Evolutionary conservation across 1,140 invertebrate genomes (phyloP).

Genomic region (Hestina assimilis): DNA sequence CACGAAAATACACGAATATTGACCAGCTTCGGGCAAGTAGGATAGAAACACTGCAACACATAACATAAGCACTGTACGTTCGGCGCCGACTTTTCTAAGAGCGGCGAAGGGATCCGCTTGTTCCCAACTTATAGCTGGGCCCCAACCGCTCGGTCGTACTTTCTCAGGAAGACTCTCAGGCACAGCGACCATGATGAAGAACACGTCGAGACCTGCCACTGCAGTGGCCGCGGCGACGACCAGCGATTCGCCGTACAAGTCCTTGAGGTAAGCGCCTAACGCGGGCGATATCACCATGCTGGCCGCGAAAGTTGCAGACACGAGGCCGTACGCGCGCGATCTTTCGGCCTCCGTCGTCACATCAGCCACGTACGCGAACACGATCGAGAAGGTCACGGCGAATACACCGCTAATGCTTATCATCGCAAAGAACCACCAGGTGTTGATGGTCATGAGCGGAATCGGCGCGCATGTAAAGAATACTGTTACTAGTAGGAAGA

Average conservation of each 20-base stretch:
- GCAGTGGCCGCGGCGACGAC: constrained; percentile 98
- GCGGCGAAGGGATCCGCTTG: constrained; percentile 98
- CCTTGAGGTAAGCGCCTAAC: constrained; percentile 95
- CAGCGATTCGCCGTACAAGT: constrained; percentile 93
- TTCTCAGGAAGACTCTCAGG: constrained; percentile 98
- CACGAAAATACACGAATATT: constrained; percentile 99
- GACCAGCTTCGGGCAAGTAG: constrained; percentile 98
- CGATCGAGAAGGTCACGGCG: constrained; percentile 98
- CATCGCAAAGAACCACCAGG: constrained; percentile 99
- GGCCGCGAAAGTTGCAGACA: constrained; percentile 99
- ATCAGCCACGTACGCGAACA: constrained; percentile 99
- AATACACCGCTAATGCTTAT: constrained; percentile 99
- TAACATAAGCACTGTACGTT: constrained; percentile 96
- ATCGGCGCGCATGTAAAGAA: constrained; percentile 99
- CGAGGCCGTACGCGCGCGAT: constrained; percentile 97
- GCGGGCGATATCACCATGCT: constrained; percentile 98
- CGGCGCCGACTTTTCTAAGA: constrained; percentile 95
- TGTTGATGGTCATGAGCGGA: constrained; percentile 98
- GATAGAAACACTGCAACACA: constrained; percentile 98
- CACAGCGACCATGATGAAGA: constrained; percentile 98
- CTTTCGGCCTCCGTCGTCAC: constrained; percentile 98
- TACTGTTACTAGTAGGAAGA: constrained; percentile 98
- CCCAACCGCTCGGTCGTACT: constrained; percentile 87
- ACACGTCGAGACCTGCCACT: constrained; percentile 96
- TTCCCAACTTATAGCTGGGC: constrained; percentile 94